Base-by-base conservation (phyloP, 92 coral and sea anemone species). In the Actinostola sp. region DNA sequence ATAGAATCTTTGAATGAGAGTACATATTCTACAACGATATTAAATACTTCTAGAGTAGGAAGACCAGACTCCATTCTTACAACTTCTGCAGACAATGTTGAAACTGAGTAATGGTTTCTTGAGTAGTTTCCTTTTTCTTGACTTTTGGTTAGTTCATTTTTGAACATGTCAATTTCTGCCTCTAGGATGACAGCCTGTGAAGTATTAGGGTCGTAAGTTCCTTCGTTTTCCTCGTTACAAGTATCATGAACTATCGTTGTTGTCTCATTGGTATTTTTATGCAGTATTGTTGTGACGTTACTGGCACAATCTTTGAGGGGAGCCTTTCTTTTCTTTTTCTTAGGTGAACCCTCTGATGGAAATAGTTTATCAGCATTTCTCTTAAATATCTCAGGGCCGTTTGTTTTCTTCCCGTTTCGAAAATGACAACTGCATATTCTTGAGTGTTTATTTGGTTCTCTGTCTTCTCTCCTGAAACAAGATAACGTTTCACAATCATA, bases 11-110 rank as follows among this genome's bases (percentile, higher is more conserved):
- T 29, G 13, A 75, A 58, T 60, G 77, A 43, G 0, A 16, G 19
- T 50, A 66, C 77, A 61, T 75, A 21, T 21, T 49, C 59, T 27
- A 81, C 86, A 72, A 72, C 75, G 63, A 81, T 73, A 19, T 35
- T 21, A 7, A 73, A 74, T 17, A 74, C 65, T 41, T 73, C 76
- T 53, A 34, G 74, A 26, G 75, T 82, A 23, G 87, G 87, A 63
- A 81, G 80, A 15, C 80, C 80, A 30, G 86, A 73, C 55, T 81
- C 86, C 81, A 81, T 81, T 16, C 76, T 24, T 9, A 81, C 12
- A 16, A 66, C 80, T 35, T 81, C 62, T 1, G 50, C 17, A 25
- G 13, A 34, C 1, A 43, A 8, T 43, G 58, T 8, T 6, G 58
- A 43, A 12, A 66, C 57, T 19, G 55, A 41, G 50, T 66, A 66